Conservation (phyloP, 92 coral and sea anemone species). For the Ricordea florida region DNA sequence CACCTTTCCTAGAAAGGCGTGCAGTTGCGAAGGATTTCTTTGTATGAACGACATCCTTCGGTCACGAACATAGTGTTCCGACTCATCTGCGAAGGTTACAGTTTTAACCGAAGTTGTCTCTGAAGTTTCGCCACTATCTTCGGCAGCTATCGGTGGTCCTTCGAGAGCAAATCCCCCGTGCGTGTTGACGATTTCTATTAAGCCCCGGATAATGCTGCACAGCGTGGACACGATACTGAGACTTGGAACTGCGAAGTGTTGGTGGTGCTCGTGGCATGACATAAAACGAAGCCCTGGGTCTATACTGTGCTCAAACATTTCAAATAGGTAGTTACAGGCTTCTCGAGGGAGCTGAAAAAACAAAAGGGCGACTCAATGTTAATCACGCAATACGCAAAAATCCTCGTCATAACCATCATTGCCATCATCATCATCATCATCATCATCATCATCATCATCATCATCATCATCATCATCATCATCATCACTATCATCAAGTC, state of each 20-base stretch:
- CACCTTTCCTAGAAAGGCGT: slow-evolving; percentile 70
- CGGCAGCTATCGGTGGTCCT: not conserved
- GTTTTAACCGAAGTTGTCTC: slow-evolving; percentile 63
- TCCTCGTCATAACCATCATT: not conserved
- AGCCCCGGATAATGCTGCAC: slow-evolving; percentile 81
- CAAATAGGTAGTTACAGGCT: slow-evolving; percentile 57
- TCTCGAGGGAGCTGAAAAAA: slow-evolving; percentile 62
- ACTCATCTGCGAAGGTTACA: slow-evolving; percentile 68
- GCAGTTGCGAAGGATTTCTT: slow-evolving; percentile 66
- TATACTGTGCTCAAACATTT: slow-evolving; percentile 73
- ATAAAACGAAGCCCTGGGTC: slow-evolving; percentile 82
- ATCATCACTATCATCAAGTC: too few species aligned
- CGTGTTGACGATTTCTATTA: slow-evolving; percentile 62
- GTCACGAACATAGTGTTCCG: slow-evolving; percentile 29
- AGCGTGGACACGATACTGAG: slow-evolving; percentile 75
- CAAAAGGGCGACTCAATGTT: not conserved
- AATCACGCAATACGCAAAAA: not conserved
- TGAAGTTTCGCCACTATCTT: slow-evolving; percentile 33
- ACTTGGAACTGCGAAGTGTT: slow-evolving; percentile 67
- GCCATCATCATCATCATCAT: too few species aligned
- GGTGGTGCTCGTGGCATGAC: slow-evolving; percentile 58
- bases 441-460: too few species aligned
- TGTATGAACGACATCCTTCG: slow-evolving; percentile 59
- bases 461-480: too few species aligned
- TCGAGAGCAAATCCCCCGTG: slow-evolving; percentile 58